Evolutionary conservation across 1,140 invertebrate genomes (phyloP).

Genomic region (Diuraphis noxia): DNA sequence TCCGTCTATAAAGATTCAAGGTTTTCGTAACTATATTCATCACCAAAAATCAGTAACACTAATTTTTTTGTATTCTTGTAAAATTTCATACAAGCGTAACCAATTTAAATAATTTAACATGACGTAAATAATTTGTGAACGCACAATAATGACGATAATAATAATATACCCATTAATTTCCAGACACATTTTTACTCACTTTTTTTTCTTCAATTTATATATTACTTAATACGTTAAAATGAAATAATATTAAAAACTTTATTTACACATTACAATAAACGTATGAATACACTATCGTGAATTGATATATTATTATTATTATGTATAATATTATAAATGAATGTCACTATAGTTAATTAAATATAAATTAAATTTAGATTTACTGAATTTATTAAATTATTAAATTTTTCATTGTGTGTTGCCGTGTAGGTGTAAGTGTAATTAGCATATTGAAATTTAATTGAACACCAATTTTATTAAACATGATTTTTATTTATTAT

Average conservation of each 20-base stretch:
- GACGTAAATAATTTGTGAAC: neutral
- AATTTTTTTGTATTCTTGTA: conserved; percentile 17
- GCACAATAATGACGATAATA: neutral
- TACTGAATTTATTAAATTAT: neutral
- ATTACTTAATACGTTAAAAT: neutral
- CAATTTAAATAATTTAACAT: conserved; percentile 10
- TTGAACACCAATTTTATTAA: neutral
- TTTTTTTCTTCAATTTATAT: too few species aligned
- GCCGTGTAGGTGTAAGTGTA: neutral
- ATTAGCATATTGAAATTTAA: neutral
- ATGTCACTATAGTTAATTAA: neutral
- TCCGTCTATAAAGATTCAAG: neutral
- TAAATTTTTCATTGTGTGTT: neutral
- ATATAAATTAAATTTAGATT: neutral
- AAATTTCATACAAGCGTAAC: neutral
- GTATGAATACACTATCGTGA: neutral
- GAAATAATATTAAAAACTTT: neutral
- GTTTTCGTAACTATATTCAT: neutral
- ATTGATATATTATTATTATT: neutral
- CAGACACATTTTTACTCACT: neutral
- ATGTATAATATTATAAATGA: neutral
- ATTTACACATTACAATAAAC: neutral
- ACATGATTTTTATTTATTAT: neutral
- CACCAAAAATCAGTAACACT: neutral
- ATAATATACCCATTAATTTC: neutral